Conservation (phyloP, 2,888 invertebrate genomes). For the Teleiodes luculella region DNA sequence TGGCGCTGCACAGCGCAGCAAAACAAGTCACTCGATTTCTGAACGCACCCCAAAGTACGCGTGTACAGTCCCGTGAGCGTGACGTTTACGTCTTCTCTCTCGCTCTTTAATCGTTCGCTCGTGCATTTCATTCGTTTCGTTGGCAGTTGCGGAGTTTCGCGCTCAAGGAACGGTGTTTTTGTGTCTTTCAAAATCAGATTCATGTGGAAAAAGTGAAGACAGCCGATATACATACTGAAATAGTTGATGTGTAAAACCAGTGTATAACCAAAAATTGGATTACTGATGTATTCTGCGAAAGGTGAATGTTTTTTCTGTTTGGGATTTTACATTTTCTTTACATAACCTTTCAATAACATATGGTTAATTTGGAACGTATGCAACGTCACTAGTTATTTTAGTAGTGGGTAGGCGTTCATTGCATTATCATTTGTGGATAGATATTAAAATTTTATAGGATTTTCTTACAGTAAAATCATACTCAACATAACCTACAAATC, state of each 20-base stretch:
- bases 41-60: slow-evolving; percentile 10
- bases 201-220: slow-evolving; percentile 14
- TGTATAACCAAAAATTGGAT: slow-evolving; percentile 32
- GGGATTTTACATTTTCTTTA: slow-evolving; percentile 31
- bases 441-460: too few relatives aligned
- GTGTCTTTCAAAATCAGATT: slow-evolving; percentile 1
- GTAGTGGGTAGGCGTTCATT: slow-evolving; percentile 6
- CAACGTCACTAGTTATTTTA: slow-evolving; percentile 37
- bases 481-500: too few relatives aligned
- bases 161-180: slow-evolving; percentile 18
- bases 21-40: slow-evolving; percentile 3
- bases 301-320: slow-evolving; percentile 40
- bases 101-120: slow-evolving; percentile 7
- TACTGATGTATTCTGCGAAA: slow-evolving; percentile 62
- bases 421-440: too few relatives aligned
- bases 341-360: slow-evolving; percentile 56
- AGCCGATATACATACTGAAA: neutral
- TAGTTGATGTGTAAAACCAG: neutral
- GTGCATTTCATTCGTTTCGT: neutral
- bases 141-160: slow-evolving; percentile 16
- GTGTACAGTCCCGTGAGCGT: neutral
- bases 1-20: neutral
- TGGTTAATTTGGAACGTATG: slow-evolving; percentile 51
- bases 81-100: slow-evolving; percentile 11
- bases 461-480: too few relatives aligned